Base-by-base conservation (phyloP, 37 sponge, comb jelly and placozoan species). In the Lycopodina hypogea region DNA sequence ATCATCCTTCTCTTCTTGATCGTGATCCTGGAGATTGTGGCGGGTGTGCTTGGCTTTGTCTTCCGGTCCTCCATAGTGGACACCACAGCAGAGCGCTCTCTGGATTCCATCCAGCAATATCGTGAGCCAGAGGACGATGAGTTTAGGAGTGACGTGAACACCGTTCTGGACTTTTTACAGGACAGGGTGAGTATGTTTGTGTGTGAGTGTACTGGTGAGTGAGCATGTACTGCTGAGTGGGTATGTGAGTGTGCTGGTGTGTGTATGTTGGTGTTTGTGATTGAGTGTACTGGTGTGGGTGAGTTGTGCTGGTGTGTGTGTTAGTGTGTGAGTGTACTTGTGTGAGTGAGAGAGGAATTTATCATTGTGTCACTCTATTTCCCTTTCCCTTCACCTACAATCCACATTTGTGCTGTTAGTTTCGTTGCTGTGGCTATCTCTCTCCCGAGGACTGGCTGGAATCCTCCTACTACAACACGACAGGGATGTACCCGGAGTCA, bases 41-140 rank as follows among this genome's bases (percentile, higher is more conserved):
- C 83, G 58, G 91, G 80, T 19, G 82, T 90, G 24, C 75, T 90
- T 29, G 87, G 79, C 24, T 82, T 82, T 62, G 74, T 90, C 36
- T 90, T 52, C 59, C 56, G 56, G 3, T 68, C 74, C 11, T 55
- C 74, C 0, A 0, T 75, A 42, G 42, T 18, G 3, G 61, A 76
- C 2, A 24, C 29, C 30, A 61, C 33, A 32, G 76, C 3, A 12
- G n/a, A 18, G 56, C 15, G 74, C 9, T 50, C 56, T 2, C 1
- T 3, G 2, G 74, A 73, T 24, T 32, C 74, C 30, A 73, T 73
- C 18, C 22, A 14, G 14, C 33, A 33, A 32, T 73, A 73, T 32
- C 30, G 74, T 1, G 56, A 51, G 3, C 52, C 19, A 4, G 9
- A 32, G 3, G 56, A 22, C 24, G 56, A 17, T 18, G 56, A 73